Conservation (phyloP, 2,113 vertebrate genomes). For the Hemicordylus capensis region DNA sequence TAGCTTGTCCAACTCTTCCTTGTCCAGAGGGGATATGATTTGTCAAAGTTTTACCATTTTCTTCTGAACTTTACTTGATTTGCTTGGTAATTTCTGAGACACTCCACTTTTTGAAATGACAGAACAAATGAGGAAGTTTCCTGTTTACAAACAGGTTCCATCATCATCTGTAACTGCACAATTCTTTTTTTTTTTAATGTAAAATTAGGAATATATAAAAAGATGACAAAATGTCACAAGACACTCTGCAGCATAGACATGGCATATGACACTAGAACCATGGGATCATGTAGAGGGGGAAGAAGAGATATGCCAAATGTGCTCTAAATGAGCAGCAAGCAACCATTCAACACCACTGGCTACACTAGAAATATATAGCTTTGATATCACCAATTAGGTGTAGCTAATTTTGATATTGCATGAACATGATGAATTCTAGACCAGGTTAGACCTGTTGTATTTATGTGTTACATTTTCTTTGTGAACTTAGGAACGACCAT, state of each 20-base stretch:
- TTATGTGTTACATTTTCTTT: neutral
- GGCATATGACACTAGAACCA: neutral
- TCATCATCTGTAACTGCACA: neutral
- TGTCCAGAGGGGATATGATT: neutral
- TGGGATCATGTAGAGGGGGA: neutral
- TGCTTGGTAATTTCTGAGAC: neutral
- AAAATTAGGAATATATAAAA: neutral
- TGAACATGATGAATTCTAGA: neutral
- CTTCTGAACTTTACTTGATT: neutral
- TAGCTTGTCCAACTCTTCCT: neutral
- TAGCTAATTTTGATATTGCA: neutral
- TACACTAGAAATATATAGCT: neutral
- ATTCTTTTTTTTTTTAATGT: neutral
- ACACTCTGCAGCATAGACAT: neutral
- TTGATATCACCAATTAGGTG: neutral
- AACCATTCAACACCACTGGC: neutral
- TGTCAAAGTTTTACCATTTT: neutral
- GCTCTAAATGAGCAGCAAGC: neutral
- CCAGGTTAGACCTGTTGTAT: neutral
- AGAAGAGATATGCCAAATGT: neutral
- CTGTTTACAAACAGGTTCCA: neutral
- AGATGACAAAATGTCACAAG: neutral
- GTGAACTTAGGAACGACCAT: neutral
- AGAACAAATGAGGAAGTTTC: neutral
- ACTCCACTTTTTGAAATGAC: neutral